Evolutionary conservation across 2,797 vertebrate genomes (phyloP).

Genomic region (Dendrocincla fuliginosa): DNA sequence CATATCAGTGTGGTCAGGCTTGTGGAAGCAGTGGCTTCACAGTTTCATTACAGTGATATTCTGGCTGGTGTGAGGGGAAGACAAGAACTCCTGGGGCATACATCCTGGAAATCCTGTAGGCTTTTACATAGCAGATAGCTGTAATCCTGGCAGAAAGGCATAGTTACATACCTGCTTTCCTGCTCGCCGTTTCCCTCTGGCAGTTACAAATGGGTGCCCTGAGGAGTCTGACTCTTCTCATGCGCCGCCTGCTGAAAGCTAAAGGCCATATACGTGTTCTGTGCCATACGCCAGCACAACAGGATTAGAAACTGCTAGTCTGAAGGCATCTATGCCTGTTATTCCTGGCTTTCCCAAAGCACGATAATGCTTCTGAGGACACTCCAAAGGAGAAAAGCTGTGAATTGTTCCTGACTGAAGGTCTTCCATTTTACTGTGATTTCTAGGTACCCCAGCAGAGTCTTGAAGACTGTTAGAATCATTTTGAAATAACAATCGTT

Average conservation of each 20-base stretch:
- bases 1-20: accelerated
- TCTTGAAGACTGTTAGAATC: neutral
- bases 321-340: accelerated
- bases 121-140: neutral
- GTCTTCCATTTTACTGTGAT: neutral
- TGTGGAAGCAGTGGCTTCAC: neutral
- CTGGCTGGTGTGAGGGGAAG: neutral
- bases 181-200: neutral
- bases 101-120: neutral
- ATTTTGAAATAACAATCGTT: neutral
- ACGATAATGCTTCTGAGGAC: neutral
- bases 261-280: neutral
- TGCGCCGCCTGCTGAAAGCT: neutral
- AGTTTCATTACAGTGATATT: neutral
- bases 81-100: neutral
- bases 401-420: neutral
- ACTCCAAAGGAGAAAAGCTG: neutral
- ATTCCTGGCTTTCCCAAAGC: neutral
- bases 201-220: neutral
- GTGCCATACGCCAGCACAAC: neutral
- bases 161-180: neutral
- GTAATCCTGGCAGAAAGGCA: neutral
- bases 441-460: neutral
- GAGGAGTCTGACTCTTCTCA: neutral
- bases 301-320: neutral